A percentile compares a stretch with the other conserved stretches of the same genome.
Evolutionary conservation across 2,113 vertebrate species (phyloP).

Genomic region (Osmerus eperlanus): DNA sequence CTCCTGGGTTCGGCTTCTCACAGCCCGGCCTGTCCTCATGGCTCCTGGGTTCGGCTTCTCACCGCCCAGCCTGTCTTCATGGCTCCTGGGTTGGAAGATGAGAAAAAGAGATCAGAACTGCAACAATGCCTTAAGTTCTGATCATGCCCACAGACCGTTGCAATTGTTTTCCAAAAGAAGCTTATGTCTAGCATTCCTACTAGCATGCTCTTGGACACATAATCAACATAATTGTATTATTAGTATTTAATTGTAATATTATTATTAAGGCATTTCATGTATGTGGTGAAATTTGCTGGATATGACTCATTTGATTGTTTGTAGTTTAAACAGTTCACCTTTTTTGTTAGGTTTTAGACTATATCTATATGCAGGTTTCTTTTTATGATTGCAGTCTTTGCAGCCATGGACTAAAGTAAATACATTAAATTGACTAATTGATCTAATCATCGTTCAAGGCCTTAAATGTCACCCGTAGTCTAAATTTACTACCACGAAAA

Average conservation of each 20-base stretch:
- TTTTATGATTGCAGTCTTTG: background rate
- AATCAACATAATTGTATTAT: no score
- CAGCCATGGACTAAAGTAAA: constrained; percentile 14
- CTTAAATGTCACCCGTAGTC: background rate
- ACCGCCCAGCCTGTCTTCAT: no score
- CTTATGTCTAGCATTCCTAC: background rate
- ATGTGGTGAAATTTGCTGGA: background rate
- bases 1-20: background rate
- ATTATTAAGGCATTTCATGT: no score
- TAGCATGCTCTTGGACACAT: no score
- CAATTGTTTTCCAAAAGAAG: background rate
- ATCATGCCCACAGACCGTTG: background rate
- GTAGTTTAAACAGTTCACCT: constrained; percentile 12
- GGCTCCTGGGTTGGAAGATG: background rate
- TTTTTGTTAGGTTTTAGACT: constrained; percentile 22
- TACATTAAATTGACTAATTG: constrained; percentile 20
- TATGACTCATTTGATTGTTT: constrained; percentile 34
- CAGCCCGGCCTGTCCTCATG: no score
- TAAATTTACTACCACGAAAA: background rate
- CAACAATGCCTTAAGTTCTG: background rate
- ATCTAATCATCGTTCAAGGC: background rate
- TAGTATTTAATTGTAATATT: no score
- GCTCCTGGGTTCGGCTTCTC: background rate
- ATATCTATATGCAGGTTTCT: constrained; percentile 11
- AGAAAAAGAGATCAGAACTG: background rate